These are phyloP conservation scores for Trileptium ribeirensis DNA, from an alignment of 2,888 invertebrate genomes.

Conservation along the genomic window DNA sequence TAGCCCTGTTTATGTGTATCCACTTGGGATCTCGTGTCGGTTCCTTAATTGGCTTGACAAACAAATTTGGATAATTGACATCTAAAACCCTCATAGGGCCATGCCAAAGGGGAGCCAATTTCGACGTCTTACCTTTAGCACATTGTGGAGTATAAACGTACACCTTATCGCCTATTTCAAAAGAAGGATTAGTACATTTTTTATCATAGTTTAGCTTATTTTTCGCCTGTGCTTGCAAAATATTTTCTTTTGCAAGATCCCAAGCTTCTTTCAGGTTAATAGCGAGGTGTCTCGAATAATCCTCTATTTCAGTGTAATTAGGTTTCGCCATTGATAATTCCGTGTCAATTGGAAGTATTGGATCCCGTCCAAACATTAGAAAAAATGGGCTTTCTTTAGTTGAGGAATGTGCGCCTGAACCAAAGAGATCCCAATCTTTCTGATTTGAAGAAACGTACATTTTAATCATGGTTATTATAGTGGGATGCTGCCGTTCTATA, in stretches of 20 bases:
- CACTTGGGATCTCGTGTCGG: too few relatives aligned
- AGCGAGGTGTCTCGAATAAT: background rate
- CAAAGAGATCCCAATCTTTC: background rate
- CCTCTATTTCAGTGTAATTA: background rate
- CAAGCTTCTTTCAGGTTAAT: background rate
- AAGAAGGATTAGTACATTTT: too few relatives aligned
- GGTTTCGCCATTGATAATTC: background rate
- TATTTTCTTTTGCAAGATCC: background rate
- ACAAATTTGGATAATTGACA: background rate
- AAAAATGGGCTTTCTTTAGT: background rate
- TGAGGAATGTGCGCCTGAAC: background rate
- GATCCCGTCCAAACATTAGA: too few relatives aligned
- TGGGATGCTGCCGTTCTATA: background rate
- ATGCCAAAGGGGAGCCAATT: background rate
- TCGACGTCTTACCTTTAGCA: background rate
- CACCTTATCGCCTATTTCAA: too few relatives aligned
- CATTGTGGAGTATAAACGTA: too few relatives aligned
- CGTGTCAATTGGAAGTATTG: too few relatives aligned
- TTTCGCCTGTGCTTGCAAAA: background rate
- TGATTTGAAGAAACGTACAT: too few relatives aligned
- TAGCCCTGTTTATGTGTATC: too few relatives aligned
- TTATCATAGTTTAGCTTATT: background rate
- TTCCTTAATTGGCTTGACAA: background rate
- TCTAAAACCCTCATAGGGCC: background rate
- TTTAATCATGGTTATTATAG: background rate